Percentiles rank a stretch among this genome's conserved stretches.
Evolutionary conservation across 1,140 invertebrate genomes (phyloP).

Genomic region (Pseudomyrmex flavicornis): DNA sequence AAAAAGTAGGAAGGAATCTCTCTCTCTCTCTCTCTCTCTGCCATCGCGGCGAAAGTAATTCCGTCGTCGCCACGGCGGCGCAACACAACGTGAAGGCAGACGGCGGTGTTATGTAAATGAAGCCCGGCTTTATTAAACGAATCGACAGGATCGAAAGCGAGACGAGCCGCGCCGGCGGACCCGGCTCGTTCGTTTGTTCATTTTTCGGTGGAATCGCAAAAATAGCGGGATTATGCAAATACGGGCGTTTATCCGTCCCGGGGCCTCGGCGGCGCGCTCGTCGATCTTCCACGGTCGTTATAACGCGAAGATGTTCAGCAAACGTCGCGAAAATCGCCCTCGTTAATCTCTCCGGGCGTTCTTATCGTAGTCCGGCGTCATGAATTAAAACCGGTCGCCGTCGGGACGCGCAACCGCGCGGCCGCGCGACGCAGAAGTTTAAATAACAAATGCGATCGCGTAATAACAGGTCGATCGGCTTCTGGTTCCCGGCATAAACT

Average conservation of each 20-base stretch:
- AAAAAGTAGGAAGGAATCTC: background rate
- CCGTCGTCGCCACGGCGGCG: background rate
- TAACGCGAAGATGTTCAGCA: conserved; percentile 58
- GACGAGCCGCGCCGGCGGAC: background rate
- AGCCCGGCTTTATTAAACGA: conserved; percentile 55
- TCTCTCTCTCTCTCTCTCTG: background rate
- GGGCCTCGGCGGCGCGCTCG: conserved; percentile 36
- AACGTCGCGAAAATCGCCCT: conserved; percentile 63
- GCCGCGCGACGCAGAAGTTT: conserved; percentile 28
- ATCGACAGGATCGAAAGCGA: conserved; percentile 53
- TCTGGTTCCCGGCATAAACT: conserved; percentile 37
- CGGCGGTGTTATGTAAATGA: conserved; percentile 53
- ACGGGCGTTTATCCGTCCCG: conserved; percentile 46
- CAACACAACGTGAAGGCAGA: conserved; percentile 40
- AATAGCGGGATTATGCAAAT: conserved; percentile 58
- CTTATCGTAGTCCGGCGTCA: conserved; percentile 53
- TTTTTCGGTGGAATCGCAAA: conserved; percentile 56
- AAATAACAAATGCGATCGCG: conserved; percentile 62
- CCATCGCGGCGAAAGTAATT: conserved; percentile 40
- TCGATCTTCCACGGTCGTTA: conserved; percentile 52
- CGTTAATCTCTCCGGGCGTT: conserved; percentile 59
- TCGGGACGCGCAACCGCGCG: conserved; percentile 43
- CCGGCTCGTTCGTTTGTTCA: conserved; percentile 39
- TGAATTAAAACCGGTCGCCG: conserved; percentile 61
- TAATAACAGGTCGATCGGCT: conserved; percentile 67